Conservation (phyloP, 2,888 invertebrate species). For the Protophormia terraenovae region DNA sequence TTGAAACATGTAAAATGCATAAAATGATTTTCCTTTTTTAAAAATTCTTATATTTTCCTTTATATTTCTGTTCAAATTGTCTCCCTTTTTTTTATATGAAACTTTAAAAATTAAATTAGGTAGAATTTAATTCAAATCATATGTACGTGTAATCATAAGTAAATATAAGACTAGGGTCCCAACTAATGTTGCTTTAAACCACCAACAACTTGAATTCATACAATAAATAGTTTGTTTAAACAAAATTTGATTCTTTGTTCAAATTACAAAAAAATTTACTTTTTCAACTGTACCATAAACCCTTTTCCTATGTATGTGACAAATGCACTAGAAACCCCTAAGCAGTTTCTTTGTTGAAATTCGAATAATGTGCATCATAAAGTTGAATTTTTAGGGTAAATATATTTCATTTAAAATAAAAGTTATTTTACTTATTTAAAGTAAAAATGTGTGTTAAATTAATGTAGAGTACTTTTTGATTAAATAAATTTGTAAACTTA, state of each 20-base stretch:
- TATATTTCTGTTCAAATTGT: background rate
- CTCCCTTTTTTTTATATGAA: background rate
- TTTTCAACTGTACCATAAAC: background rate
- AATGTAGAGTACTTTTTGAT: too few species aligned
- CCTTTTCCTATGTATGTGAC: background rate
- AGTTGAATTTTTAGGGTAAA: background rate
- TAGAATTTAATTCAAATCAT: background rate
- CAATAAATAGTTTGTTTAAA: too few species aligned
- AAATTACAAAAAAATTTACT: background rate
- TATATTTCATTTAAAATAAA: background rate
- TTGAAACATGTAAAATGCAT: constrained; percentile 38
- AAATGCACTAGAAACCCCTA: background rate
- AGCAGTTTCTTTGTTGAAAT: background rate
- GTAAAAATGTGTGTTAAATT: too few species aligned
- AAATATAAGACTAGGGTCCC: too few species aligned
- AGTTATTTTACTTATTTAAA: too few species aligned
- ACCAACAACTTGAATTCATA: too few species aligned
- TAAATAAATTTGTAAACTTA: too few species aligned
- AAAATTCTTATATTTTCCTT: constrained; percentile 9
- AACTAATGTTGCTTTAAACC: too few species aligned
- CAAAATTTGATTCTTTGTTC: background rate
- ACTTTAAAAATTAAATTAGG: background rate
- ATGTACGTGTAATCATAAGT: too few species aligned
- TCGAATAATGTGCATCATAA: background rate
- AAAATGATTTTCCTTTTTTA: constrained; percentile 31